Base-by-base conservation (phyloP, 1,140 invertebrate genomes). In the Drosophila subobscura region DNA sequence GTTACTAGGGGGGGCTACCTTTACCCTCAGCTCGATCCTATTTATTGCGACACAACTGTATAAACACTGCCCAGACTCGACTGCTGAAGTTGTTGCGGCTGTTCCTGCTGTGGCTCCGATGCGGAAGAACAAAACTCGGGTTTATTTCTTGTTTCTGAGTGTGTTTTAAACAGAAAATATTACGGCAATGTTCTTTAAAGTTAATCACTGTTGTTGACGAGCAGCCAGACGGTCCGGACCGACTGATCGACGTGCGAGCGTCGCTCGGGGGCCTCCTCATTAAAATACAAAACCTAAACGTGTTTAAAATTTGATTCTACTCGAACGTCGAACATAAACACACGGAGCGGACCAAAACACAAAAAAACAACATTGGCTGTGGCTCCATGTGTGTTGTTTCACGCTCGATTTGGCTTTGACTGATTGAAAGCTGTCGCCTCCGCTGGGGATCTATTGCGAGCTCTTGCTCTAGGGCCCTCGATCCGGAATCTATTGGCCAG, bases 161-260 rank as follows among this genome's bases (percentile, higher is more conserved):
- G 55, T 63, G 59, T 71, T 74, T 81, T 77, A 55, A 75, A 74
- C 60, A 73, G 47, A 71, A 83, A 86, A 78, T 78, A 86, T 86
- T 86, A 80, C 81, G 77, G 74, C 81, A 86, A 65, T 77, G 83
- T 88, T 85, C 74, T 88, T 86, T 67, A 72, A 86, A 79, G 76
- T 86, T 83, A 83, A 73, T 86, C 83, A 68, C 55, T 50, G 55
- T 64, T 33, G 44, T 50, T 42, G 29, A 44, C 53, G 29, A 45
- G 52, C 59, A 56, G 72, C 57, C 73, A 50, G 53, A 56, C 33
- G 33, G 33, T 10, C 33, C 25, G 25, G 10, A 12, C 33, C 33
- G 33, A 37, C 67, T 59, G 77, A 61, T 70, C 77, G 67, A 58
- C 61, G 58, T 73, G 73, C 63, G 68, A 81, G 64, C 72, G 64